Evolutionary conservation across 2,113 vertebrate species (phyloP).

Genomic region (Heterochromis multidens): DNA sequence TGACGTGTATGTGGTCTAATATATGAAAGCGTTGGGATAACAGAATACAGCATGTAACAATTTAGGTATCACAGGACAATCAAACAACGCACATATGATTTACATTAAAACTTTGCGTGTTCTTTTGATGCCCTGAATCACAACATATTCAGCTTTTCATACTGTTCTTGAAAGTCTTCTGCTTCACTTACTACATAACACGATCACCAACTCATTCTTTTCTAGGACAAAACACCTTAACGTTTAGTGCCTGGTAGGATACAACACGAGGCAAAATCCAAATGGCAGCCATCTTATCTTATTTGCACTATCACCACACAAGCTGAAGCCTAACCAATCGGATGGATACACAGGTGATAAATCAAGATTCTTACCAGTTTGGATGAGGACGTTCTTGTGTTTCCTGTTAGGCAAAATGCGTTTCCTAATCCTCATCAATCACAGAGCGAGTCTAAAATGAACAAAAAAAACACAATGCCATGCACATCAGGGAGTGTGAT

Average conservation of each 20-base stretch:
- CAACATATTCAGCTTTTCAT: background rate
- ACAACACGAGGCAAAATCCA: conserved; percentile 1
- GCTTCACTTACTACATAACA: background rate
- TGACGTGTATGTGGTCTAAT: background rate
- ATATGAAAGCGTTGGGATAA: background rate
- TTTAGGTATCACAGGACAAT: background rate
- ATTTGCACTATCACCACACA: background rate
- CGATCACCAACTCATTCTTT: background rate
- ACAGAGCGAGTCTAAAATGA: conserved; percentile 64
- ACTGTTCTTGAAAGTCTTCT: background rate
- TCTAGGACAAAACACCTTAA: background rate
- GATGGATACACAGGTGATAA: conserved; percentile 36
- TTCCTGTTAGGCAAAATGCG: conserved; percentile 64
- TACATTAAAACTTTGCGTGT: background rate
- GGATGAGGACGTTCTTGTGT: conserved; percentile 64
- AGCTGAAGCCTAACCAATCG: background rate
- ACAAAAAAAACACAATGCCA: conserved; percentile 54
- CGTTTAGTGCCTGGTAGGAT: background rate
- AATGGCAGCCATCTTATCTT: conserved; percentile 6
- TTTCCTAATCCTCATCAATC: conserved; percentile 77
- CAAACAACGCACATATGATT: conserved; percentile 9
- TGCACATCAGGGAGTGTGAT: conserved; percentile 52
- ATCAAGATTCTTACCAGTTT: conserved; percentile 71
- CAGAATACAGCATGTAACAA: background rate
- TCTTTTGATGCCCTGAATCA: background rate